These are phyloP conservation scores for Torymus texanus DNA, from an alignment of 2,888 invertebrate genomes.

Conservation along the genomic window DNA sequence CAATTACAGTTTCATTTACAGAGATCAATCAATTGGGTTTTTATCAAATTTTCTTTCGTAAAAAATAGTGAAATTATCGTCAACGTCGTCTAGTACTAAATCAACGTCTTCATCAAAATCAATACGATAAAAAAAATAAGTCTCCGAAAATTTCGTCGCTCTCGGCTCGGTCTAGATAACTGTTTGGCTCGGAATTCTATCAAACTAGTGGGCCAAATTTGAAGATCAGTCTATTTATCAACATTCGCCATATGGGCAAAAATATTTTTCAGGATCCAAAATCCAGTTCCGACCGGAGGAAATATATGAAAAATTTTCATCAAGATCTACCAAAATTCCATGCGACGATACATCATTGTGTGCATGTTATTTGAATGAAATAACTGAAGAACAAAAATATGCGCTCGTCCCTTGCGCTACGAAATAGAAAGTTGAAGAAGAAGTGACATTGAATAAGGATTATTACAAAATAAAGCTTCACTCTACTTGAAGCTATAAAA, in stretches of 20 bases:
- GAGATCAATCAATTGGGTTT: constrained; percentile 43
- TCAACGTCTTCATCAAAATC: constrained; percentile 13
- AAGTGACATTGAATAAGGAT: constrained; percentile 21
- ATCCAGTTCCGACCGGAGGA: constrained; percentile 31
- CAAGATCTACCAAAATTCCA: constrained; percentile 43
- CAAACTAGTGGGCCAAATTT: neutral
- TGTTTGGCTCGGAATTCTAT: constrained; percentile 9
- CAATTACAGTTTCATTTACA: constrained; percentile 49
- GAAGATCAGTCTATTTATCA: constrained; percentile 14
- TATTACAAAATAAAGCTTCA: constrained; percentile 37
- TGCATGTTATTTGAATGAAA: constrained; percentile 23
- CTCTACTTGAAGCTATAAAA: constrained; percentile 50
- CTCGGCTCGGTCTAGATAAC: constrained; percentile 41
- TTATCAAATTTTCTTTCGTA: constrained; percentile 28
- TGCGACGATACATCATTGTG: constrained; percentile 40
- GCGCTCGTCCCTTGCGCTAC: constrained; percentile 1
- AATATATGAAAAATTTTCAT: constrained; percentile 41
- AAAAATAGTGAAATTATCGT: constrained; percentile 24
- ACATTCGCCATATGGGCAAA: constrained; percentile 15
- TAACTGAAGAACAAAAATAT: constrained; percentile 27
- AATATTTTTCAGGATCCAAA: constrained; percentile 40
- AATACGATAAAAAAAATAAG: constrained; percentile 32
- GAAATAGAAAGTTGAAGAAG: constrained; percentile 11
- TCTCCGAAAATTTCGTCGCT: constrained; percentile 52
- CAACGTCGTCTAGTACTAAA: constrained; percentile 33